phyloP scores from a whole-genome alignment of 2,113 vertebrate genomes.

The Alces alces region DNA sequence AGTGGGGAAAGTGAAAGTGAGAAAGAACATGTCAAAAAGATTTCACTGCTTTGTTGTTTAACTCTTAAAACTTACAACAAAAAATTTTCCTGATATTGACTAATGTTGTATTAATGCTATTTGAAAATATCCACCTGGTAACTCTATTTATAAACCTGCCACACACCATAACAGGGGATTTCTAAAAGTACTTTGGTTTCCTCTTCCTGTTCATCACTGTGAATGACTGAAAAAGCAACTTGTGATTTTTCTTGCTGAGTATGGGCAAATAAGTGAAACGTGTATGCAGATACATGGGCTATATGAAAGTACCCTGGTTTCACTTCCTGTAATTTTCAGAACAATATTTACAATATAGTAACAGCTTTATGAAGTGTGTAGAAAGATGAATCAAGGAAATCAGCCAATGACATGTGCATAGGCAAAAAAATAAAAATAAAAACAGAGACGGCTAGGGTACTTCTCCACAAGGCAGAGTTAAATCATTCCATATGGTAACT shows the following conservation, averaged over 20 bases:
- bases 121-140: background rate
- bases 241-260: background rate
- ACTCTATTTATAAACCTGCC: background rate
- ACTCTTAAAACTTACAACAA: background rate
- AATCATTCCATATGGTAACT: background rate
- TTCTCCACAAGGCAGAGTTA: background rate
- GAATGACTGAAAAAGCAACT: background rate
- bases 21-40: background rate
- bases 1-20: background rate
- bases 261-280: background rate
- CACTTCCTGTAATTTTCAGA: conserved; percentile 49
- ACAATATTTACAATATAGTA: background rate
- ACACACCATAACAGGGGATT: background rate
- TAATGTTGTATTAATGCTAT: background rate
- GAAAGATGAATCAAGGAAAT: conserved; percentile 34
- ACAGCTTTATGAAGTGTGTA: conserved; percentile 30
- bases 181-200: conserved; percentile 9
- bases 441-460: background rate
- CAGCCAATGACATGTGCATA: background rate
- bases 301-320: background rate
- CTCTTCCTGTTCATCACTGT: conserved; percentile 3
- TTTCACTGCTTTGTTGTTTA: conserved; percentile 7
- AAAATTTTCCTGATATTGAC: background rate
- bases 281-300: background rate
- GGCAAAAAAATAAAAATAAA: background rate